Percentiles rank a stretch among this genome's conserved stretches.
Conservation (phyloP, 2,888 invertebrate species). For the Orthosia incerta region DNA sequence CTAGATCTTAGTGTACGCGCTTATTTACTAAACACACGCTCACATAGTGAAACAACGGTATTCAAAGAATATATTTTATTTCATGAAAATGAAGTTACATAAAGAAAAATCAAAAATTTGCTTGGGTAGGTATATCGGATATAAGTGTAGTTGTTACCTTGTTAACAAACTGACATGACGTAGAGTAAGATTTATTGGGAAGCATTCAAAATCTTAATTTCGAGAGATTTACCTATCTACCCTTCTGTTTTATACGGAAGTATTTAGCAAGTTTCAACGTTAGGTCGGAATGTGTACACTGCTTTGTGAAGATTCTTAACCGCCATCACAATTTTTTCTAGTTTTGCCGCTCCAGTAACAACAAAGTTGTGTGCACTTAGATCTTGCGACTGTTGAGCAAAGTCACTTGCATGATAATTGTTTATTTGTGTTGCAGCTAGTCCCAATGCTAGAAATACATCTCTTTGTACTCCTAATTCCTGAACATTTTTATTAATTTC, state of each 20-base stretch:
- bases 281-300: rapidly evolving
- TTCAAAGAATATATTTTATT: constrained; percentile 2
- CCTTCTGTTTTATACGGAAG: too few relatives aligned
- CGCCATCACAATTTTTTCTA: neutral
- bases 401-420: neutral
- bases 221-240: neutral
- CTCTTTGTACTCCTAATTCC: rapidly evolving
- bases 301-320: neutral
- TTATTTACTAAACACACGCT: too few relatives aligned
- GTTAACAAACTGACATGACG: neutral
- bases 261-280: neutral
- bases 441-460: neutral
- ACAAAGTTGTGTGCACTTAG: constrained; percentile 3
- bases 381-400: neutral
- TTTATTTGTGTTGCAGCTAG: neutral
- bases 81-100: neutral
- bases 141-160: neutral
- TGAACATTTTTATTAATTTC: neutral
- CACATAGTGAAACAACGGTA: neutral
- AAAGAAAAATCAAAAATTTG: neutral
- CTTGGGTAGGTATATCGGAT: neutral
- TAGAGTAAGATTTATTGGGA: neutral
- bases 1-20: too few relatives aligned
- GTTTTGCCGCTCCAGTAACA: neutral
- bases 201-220: neutral